Evolutionary conservation across 2,888 invertebrate genomes (phyloP), one percentile per base, ranked within the genome.

Genomic region (Orthosia cruda): DNA sequence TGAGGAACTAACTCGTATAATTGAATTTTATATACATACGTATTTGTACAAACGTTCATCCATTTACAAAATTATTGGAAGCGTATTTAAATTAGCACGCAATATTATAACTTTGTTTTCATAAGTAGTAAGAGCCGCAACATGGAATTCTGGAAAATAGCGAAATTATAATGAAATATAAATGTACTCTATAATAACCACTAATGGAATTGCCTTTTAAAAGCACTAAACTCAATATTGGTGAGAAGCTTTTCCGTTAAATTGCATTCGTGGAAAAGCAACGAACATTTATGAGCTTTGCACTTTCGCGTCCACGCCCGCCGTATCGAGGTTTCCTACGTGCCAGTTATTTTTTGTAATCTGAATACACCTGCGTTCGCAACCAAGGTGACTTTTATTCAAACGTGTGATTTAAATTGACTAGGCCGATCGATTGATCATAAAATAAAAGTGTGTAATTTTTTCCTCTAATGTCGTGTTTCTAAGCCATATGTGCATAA

Each of bases 201-300:
- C 78, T 72, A 83, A 32, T 32, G 49, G 58, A 66, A 75, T 76
- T 71, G 74, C 65, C 55, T 58, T 74, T 61, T 69, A 26, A 71
- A 80, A 72, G 55, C 20, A 12, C 59, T 20, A 67, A 67, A 75
- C 64, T 71, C 68, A 74, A 78, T 84, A 79, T 70, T 63, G 64
- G 15, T 50, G 57, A 68, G 63, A 78, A 77, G 68, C 72, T 77
- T 79, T 77, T 50, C 69, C 63, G 67, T 71, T 69, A n/a, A 77
- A 83, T 77, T 86, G 75, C 69, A 76, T 67, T 80, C 26, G 72
- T 75, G 23, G 40, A 69, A 71, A 69, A 71, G 57, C 61, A 77
- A 73, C 74, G 52, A 77, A 20, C 61, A 54, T 65, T 74, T 84
- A 68, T 73, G 49, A 76, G 73, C 59, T 67, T 76, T 80, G 71